A percentile compares a stretch with the other conserved stretches of the same genome.
Evolutionary conservation across 1,140 invertebrate genomes (phyloP).

Genomic region (Macrotrachela quadricornifera): DNA sequence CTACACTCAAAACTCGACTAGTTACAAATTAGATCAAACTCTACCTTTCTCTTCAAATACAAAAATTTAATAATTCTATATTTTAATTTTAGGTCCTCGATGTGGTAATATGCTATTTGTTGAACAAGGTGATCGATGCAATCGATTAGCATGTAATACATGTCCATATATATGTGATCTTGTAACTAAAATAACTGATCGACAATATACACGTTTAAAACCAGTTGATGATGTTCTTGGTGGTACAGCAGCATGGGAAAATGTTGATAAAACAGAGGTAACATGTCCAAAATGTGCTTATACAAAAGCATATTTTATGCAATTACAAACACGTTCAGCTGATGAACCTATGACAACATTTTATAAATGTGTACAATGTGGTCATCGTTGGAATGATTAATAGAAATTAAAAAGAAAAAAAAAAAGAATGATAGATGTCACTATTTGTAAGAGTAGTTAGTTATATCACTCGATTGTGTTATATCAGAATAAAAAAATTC

Average conservation of each 20-base stretch:
- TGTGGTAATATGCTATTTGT: conserved; percentile 65
- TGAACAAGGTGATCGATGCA: conserved; percentile 45
- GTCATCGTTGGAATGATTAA: conserved; percentile 77
- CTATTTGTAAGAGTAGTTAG: too few relatives aligned
- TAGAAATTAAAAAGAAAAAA: background rate
- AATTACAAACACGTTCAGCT: conserved; percentile 86
- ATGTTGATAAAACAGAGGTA: conserved; percentile 79
- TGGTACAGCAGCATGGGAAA: conserved; percentile 75
- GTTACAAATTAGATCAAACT: too few relatives aligned
- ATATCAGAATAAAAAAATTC: too few relatives aligned
- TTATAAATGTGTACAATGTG: conserved; percentile 81
- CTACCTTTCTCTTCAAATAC: too few relatives aligned
- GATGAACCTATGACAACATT: conserved; percentile 99
- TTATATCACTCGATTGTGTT: too few relatives aligned
- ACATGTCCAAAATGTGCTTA: conserved; percentile 60
- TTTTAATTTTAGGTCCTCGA: conserved; percentile 66
- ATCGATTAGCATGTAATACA: conserved; percentile 58
- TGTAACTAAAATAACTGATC: conserved; percentile 37
- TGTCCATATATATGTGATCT: conserved; percentile 71
- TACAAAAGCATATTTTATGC: conserved; percentile 73
- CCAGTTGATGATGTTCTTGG: conserved; percentile 83
- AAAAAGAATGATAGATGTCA: too few relatives aligned
- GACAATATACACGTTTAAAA: conserved; percentile 28
- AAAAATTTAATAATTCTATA: too few relatives aligned
- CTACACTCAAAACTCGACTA: too few relatives aligned